Percentiles rank a stretch among this genome's conserved stretches.
phyloP scores from a whole-genome alignment of 1,140 invertebrate species.

The Bradysia coprophila region DNA sequence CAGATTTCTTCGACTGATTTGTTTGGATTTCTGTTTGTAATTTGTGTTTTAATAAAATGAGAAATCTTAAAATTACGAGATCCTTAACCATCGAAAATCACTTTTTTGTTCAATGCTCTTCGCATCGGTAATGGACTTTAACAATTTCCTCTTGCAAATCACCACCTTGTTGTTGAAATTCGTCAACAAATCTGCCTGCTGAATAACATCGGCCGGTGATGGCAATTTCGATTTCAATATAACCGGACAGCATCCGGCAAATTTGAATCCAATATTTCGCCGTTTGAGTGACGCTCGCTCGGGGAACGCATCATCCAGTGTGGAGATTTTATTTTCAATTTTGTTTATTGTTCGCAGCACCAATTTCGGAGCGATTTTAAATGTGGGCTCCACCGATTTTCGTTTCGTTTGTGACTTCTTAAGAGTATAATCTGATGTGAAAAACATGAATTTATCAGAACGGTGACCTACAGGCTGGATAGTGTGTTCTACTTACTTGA shows the following conservation, averaged over 20 bases:
- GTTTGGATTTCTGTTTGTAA: neutral
- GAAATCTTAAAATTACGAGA: neutral
- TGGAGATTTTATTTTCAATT: conserved; percentile 14
- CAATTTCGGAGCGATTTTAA: neutral
- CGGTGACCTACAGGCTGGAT: neutral
- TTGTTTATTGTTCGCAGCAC: neutral
- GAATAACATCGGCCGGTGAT: conserved; percentile 1
- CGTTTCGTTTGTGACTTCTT: neutral
- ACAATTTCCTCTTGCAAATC: conserved; percentile 16
- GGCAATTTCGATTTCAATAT: conserved; percentile 16
- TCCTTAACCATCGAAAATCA: neutral
- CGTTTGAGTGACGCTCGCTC: conserved; percentile 9
- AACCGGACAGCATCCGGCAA: conserved; percentile 13
- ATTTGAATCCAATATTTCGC: conserved; percentile 20
- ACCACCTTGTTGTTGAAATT: conserved; percentile 13
- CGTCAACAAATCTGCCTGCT: conserved; percentile 5
- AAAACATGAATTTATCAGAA: no score
- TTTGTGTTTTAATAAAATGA: neutral
- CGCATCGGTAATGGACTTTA: conserved; percentile 17
- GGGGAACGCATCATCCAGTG: conserved; percentile 13
- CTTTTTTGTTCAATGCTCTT: neutral
- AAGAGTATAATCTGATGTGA: neutral
- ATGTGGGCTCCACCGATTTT: neutral
- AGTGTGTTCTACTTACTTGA: conserved; percentile 3
- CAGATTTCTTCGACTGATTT: neutral